These are phyloP conservation scores for Mesocentrotus franciscanus DNA, from an alignment of 53 echinoderm and acorn worm species.

Conservation along the genomic window DNA sequence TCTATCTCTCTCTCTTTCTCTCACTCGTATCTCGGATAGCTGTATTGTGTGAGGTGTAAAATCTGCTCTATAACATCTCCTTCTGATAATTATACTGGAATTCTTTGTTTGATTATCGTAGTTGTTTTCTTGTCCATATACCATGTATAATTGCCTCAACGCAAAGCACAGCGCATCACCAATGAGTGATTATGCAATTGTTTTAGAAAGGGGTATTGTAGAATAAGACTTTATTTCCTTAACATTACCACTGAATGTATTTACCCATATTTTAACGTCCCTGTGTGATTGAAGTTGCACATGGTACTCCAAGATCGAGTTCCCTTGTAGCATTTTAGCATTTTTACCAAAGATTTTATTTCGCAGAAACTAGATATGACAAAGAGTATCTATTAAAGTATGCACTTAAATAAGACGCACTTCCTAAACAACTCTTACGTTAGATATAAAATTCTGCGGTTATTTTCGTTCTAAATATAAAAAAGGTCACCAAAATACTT, in stretches of 20 bases:
- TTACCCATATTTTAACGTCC: too few relatives aligned
- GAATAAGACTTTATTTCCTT: too few relatives aligned
- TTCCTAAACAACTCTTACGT: too few relatives aligned
- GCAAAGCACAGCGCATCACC: not conserved
- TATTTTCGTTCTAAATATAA: not conserved
- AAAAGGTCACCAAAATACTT: not conserved
- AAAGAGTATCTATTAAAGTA: too few relatives aligned
- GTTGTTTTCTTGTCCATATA: not conserved
- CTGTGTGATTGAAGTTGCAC: too few relatives aligned
- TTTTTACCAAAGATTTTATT: too few relatives aligned
- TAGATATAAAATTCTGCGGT: not conserved
- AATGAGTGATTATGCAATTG: not conserved
- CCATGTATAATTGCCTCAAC: not conserved
- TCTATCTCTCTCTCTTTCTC: not conserved
- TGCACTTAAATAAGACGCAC: too few relatives aligned
- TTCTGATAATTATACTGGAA: not conserved
- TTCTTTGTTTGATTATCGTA: not conserved
- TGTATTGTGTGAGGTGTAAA: not conserved
- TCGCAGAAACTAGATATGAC: too few relatives aligned
- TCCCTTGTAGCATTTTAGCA: too few relatives aligned
- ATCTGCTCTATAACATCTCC: not conserved
- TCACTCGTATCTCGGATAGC: not conserved
- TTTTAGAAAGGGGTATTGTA: not conserved
- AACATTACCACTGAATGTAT: too few relatives aligned
- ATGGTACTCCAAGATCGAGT: too few relatives aligned